Conservation (phyloP, 2,113 vertebrate genomes). For the Actenoides hombroni region DNA sequence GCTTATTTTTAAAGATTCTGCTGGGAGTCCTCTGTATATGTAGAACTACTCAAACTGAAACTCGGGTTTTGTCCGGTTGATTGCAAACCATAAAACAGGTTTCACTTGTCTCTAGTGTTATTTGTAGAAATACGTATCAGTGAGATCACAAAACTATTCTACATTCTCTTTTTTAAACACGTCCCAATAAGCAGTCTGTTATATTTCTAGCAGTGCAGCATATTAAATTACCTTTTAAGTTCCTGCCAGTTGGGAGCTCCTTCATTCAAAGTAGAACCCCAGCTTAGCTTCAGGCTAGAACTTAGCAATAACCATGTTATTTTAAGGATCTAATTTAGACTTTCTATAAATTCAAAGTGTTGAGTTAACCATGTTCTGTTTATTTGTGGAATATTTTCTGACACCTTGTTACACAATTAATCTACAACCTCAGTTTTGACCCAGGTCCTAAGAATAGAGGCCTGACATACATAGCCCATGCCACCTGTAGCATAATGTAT, state of each 20-base stretch:
- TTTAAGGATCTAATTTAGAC: conserved; percentile 78
- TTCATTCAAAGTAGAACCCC: conserved; percentile 59
- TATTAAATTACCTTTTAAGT: conserved; percentile 82
- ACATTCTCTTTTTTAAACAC: conserved; percentile 69
- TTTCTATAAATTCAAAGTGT: conserved; percentile 73
- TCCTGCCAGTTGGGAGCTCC: conserved; percentile 74
- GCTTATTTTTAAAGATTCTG: conserved; percentile 85
- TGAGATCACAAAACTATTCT: conserved; percentile 77
- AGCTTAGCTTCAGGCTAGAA: conserved; percentile 73
- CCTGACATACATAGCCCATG: conserved; percentile 40
- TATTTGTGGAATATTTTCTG: conserved; percentile 85
- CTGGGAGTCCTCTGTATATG: conserved; percentile 77
- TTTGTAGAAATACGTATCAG: conserved; percentile 74
- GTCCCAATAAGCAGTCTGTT: conserved; percentile 78
- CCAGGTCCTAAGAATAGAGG: conserved; percentile 51
- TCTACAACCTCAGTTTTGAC: conserved; percentile 62
- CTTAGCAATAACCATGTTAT: conserved; percentile 71
- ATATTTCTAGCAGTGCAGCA: conserved; percentile 71
- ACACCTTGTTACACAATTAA: conserved; percentile 83
- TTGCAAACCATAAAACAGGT: conserved; percentile 81
- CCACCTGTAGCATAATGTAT: conserved; percentile 31
- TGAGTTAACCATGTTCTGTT: conserved; percentile 75
- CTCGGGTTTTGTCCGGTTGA: conserved; percentile 78
- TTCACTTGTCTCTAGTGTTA: conserved; percentile 73
- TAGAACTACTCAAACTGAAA: conserved; percentile 69